A percentile compares a stretch with the other conserved stretches of the same genome.
These are phyloP conservation scores for Busseola fusca DNA, from an alignment of 2,888 invertebrate species.

Conservation along the genomic window DNA sequence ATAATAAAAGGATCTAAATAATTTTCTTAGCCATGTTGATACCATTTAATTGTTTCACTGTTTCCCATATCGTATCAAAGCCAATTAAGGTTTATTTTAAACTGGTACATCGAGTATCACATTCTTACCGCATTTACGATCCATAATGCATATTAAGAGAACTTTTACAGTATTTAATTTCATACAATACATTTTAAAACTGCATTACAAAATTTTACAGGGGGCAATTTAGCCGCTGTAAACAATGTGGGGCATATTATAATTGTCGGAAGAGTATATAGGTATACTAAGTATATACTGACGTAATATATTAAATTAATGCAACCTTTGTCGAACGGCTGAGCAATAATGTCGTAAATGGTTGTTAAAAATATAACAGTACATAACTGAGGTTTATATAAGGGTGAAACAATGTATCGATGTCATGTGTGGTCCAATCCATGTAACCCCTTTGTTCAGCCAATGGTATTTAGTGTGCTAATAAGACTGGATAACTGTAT, in stretches of 20 bases:
- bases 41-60: neutral
- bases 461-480: constrained; percentile 17
- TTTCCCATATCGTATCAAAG: neutral
- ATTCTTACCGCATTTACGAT: constrained; percentile 26
- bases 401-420: constrained; percentile 61
- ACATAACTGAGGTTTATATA: constrained; percentile 61
- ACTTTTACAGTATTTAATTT: constrained; percentile 44
- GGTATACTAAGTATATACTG: constrained; percentile 19
- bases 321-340: constrained; percentile 68
- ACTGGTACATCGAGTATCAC: neutral
- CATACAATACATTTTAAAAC: constrained; percentile 46
- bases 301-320: constrained; percentile 70
- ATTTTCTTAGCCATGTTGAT: neutral
- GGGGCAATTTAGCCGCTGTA: constrained; percentile 36
- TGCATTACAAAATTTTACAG: constrained; percentile 48
- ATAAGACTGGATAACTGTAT: neutral
- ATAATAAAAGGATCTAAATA: too few relatives aligned
- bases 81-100: constrained; percentile 3
- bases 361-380: constrained; percentile 65
- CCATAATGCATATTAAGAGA: constrained; percentile 22
- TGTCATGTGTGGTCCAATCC: constrained; percentile 60
- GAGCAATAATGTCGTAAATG: constrained; percentile 64
- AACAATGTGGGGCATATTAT: constrained; percentile 44
- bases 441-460: constrained; percentile 19
- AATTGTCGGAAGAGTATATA: constrained; percentile 59